These are phyloP conservation scores for Agrochola circellaris DNA, from an alignment of 2,888 invertebrate genomes.

Conservation along the genomic window DNA sequence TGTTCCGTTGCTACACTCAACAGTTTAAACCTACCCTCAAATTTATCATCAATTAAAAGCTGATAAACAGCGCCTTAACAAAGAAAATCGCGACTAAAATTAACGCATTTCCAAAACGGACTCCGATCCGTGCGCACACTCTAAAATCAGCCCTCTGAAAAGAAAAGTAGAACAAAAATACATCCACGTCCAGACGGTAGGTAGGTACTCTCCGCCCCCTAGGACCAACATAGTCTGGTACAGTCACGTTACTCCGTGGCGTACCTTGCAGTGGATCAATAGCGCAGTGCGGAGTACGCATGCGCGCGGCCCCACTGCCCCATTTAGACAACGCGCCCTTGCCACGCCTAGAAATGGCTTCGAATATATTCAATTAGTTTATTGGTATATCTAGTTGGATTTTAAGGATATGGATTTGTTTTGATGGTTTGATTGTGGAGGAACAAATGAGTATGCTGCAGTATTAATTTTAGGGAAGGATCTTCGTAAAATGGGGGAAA, in stretches of 20 bases:
- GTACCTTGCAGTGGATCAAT: constrained; percentile 57
- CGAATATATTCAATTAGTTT: constrained; percentile 41
- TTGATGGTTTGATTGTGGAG: not conserved
- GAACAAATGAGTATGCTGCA: not conserved
- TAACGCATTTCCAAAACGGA: not conserved
- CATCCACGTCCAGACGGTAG: constrained; percentile 23
- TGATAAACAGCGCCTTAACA: not conserved
- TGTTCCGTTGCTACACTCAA: not conserved
- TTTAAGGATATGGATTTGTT: not conserved
- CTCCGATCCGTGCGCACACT: not conserved
- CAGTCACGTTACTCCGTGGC: constrained; percentile 3
- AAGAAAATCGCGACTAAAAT: not conserved
- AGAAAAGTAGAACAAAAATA: constrained; percentile 17
- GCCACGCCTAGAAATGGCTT: constrained; percentile 55
- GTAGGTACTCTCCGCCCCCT: constrained; percentile 2
- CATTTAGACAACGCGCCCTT: constrained; percentile 42
- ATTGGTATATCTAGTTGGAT: not conserved
- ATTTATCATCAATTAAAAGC: not conserved
- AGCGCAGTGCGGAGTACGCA: constrained; percentile 47
- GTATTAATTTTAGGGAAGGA: not conserved
- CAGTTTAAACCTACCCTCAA: not conserved
- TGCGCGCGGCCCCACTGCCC: constrained; percentile 58
- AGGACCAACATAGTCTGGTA: constrained; percentile 9
- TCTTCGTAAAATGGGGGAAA: too few species aligned
- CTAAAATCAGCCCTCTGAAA: not conserved